Conservation (phyloP, 1,140 invertebrate species). For the Drosophila burlai region DNA sequence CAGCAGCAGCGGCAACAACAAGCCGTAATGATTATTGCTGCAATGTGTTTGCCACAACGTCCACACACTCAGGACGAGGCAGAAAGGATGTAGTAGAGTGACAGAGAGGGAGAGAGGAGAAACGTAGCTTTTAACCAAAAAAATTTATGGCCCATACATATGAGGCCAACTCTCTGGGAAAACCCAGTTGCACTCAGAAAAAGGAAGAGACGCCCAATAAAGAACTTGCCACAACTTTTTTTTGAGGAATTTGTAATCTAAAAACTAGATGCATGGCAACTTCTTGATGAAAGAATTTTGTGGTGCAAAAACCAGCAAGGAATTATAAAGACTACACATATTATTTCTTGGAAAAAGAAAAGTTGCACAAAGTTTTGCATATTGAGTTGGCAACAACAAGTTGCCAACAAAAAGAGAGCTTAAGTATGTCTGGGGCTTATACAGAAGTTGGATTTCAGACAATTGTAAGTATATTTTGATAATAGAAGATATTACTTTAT, state of each 20-base stretch:
- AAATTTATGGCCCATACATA: slow-evolving; percentile 78
- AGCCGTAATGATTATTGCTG: slow-evolving; percentile 81
- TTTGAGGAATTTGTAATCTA: slow-evolving; percentile 40
- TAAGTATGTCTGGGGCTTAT: background rate
- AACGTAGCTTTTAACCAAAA: slow-evolving; percentile 53
- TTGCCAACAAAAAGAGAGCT: background rate
- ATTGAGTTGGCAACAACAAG: slow-evolving; percentile 15
- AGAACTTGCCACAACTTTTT: slow-evolving; percentile 33
- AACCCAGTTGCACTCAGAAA: slow-evolving; percentile 29
- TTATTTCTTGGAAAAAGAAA: slow-evolving; percentile 6
- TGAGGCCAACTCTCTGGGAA: slow-evolving; percentile 34
- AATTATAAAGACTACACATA: slow-evolving; percentile 20
- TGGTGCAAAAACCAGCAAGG: slow-evolving; percentile 4
- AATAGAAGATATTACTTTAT: background rate
- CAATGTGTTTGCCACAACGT: slow-evolving; percentile 78
- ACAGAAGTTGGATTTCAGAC: background rate
- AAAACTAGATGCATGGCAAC: slow-evolving; percentile 22
- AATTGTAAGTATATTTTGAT: background rate
- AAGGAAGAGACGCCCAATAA: slow-evolving; percentile 14
- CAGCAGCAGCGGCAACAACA: slow-evolving; percentile 66
- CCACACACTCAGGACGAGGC: slow-evolving; percentile 37
- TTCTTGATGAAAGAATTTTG: slow-evolving; percentile 11
- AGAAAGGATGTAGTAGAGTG: slow-evolving; percentile 1
- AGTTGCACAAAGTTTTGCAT: slow-evolving; percentile 27
- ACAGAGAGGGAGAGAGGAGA: background rate